Percentiles rank a stretch among this genome's conserved stretches.
phyloP scores from a whole-genome alignment of 1,140 invertebrate species.

The Drosophila lacteicornis region DNA sequence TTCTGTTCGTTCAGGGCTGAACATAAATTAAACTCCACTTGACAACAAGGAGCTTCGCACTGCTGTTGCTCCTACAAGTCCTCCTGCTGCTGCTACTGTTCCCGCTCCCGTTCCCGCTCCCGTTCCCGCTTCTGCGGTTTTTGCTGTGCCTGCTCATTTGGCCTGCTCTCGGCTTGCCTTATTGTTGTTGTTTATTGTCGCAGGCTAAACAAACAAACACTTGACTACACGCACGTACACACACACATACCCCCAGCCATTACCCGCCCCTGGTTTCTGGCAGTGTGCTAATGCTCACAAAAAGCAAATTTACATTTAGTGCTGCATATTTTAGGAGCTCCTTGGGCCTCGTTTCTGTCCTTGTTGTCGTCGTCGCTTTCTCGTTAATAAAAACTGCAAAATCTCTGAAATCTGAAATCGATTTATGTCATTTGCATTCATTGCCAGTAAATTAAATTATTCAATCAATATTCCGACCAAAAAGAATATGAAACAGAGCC shows the following conservation, averaged over 20 bases:
- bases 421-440: constrained; percentile 33
- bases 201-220: constrained; percentile 63
- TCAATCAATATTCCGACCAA: constrained; percentile 7
- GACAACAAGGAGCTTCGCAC: constrained; percentile 47
- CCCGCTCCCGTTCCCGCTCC: constrained; percentile 10
- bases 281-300: constrained; percentile 41
- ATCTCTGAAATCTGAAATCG: constrained; percentile 33
- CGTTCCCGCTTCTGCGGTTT: constrained; percentile 21
- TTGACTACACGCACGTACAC: constrained; percentile 53
- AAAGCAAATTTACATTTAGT: constrained; percentile 73
- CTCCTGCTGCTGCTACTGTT: background rate
- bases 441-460: constrained; percentile 12
- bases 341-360: background rate
- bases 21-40: constrained; percentile 67
- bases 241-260: constrained; percentile 1
- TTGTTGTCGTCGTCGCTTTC: background rate
- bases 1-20: constrained; percentile 34
- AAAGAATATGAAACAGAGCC: background rate
- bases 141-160: constrained; percentile 38
- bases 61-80: constrained; percentile 17
- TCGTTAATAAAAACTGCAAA: constrained; percentile 28
- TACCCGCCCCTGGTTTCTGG: background rate
- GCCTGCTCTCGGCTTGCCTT: constrained; percentile 8
- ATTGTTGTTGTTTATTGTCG: constrained; percentile 59
- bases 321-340: constrained; percentile 57